These are phyloP conservation scores for Rhagonycha lutea DNA, from an alignment of 2,888 invertebrate genomes.

Conservation along the genomic window DNA sequence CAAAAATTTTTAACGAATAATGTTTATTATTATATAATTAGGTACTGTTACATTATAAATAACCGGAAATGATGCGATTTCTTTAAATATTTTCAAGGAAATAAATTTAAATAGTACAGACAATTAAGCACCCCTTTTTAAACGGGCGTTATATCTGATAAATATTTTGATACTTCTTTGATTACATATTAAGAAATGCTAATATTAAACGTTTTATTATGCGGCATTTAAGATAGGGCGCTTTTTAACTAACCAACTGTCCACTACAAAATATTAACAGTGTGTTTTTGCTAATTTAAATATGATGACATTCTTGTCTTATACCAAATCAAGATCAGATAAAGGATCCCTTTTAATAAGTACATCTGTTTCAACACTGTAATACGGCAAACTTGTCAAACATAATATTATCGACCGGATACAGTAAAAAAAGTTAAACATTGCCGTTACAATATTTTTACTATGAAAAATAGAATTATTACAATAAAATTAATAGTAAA, in stretches of 20 bases:
- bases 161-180: constrained; percentile 43
- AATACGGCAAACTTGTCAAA: constrained; percentile 25
- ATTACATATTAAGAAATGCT: constrained; percentile 29
- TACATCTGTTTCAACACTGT: constrained; percentile 30
- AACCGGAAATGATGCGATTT: constrained; percentile 48
- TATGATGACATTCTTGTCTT: constrained; percentile 40
- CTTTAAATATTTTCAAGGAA: constrained; percentile 34
- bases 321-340: constrained; percentile 23
- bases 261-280: constrained; percentile 18
- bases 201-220: constrained; percentile 22
- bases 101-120: constrained; percentile 48
- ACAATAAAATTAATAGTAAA: background rate
- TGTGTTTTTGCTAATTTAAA: constrained; percentile 40
- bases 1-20: constrained; percentile 6
- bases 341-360: constrained; percentile 18
- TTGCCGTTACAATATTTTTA: background rate
- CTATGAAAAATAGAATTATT: background rate
- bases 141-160: constrained; percentile 42
- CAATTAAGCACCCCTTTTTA: constrained; percentile 52
- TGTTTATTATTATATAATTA: constrained; percentile 39
- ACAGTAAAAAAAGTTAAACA: constrained; percentile 15
- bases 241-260: background rate
- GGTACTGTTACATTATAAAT: constrained; percentile 35
- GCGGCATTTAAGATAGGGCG: background rate
- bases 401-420: constrained; percentile 21